Conservation (phyloP, 2,797 vertebrate species). For the Clarias pachynema region DNA sequence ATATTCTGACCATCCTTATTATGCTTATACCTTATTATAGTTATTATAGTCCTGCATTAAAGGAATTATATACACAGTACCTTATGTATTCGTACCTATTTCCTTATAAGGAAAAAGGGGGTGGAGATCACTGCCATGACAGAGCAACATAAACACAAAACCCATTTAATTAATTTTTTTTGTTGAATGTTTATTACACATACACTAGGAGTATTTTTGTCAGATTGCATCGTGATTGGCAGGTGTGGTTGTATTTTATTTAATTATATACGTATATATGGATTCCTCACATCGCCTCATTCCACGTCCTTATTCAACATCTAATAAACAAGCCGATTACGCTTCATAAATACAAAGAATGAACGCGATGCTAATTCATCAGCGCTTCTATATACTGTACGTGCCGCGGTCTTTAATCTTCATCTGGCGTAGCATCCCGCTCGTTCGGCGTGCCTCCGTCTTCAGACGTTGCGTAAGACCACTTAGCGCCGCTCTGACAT, state of each 20-base stretch:
- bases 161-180: not conserved
- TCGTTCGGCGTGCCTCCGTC: not conserved
- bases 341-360: not conserved
- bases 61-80: not conserved
- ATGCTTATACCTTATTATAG: not conserved
- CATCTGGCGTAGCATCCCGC: not conserved
- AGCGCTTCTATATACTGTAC: not conserved
- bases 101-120: not conserved
- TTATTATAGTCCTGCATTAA: not conserved
- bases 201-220: not conserved
- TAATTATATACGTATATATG: not conserved
- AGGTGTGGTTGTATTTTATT: not conserved
- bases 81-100: not conserved
- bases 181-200: not conserved
- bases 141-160: not conserved
- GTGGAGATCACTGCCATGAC: not conserved
- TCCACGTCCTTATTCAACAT: not conserved
- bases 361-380: not conserved
- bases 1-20: not conserved
- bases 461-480: slow-evolving; percentile 20
- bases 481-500: slow-evolving; percentile 23
- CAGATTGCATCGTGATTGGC: not conserved
- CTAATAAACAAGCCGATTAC: not conserved
- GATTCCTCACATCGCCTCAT: not conserved
- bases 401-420: slow-evolving; percentile 4